These are phyloP conservation scores for Hydractinia echinata DNA, from an alignment of 30 jellyfish, hydroid and myxozoan species.

Conservation along the genomic window DNA sequence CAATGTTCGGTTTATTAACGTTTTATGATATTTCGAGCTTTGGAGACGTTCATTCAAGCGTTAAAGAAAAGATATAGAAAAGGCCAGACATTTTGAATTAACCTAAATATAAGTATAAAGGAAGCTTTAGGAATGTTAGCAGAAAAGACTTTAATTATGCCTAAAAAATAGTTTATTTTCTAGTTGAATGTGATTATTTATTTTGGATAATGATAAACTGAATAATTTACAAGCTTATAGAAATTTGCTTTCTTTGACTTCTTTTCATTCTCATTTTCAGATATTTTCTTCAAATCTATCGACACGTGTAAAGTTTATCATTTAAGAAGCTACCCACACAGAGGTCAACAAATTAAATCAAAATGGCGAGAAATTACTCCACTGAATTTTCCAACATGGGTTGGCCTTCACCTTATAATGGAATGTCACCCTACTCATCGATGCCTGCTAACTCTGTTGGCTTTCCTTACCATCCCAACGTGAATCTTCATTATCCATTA, in stretches of 20 bases:
- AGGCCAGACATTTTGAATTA: too few relatives aligned
- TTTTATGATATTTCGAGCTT: too few relatives aligned
- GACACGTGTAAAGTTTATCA: background rate
- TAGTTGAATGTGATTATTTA: conserved; percentile 6
- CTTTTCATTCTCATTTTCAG: background rate
- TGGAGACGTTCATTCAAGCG: too few relatives aligned
- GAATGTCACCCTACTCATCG: conserved; percentile 88
- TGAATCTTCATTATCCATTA: conserved; percentile 91
- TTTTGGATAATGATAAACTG: too few relatives aligned
- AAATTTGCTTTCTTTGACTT: background rate
- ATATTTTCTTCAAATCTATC: background rate
- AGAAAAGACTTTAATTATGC: too few relatives aligned
- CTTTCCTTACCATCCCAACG: conserved; percentile 95
- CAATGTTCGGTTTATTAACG: too few relatives aligned
- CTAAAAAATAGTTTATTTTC: background rate
- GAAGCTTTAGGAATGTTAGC: too few relatives aligned
- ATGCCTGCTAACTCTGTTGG: conserved; percentile 94
- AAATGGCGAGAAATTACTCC: conserved; percentile 38
- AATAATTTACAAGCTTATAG: background rate
- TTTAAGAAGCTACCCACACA: background rate
- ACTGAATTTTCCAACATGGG: conserved; percentile 55
- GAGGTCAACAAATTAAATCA: background rate
- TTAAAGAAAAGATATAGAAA: too few relatives aligned
- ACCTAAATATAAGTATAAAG: too few relatives aligned
- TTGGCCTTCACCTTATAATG: conserved; percentile 92